Conservation (phyloP, 2,888 invertebrate genomes). For the Napeogenes sylphis region DNA sequence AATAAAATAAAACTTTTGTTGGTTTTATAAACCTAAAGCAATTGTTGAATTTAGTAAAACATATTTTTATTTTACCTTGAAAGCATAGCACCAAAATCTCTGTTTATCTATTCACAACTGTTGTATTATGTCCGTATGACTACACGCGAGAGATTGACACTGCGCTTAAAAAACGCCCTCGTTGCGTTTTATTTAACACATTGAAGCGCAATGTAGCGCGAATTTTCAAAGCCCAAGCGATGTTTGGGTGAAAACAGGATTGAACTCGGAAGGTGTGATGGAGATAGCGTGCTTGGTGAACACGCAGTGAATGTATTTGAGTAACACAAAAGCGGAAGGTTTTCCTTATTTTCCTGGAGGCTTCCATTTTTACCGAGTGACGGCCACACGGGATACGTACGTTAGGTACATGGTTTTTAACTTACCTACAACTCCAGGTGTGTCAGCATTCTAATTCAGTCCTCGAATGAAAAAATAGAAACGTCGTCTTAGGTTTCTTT, state of each 20-base stretch:
- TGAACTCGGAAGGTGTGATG: constrained; percentile 43
- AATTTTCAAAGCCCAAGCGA: constrained; percentile 35
- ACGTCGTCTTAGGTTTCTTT: constrained; percentile 14
- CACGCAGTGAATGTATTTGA: constrained; percentile 48
- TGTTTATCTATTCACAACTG: constrained; percentile 32
- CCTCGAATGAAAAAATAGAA: constrained; percentile 32
- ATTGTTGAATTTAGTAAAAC: too few relatives aligned
- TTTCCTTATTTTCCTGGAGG: constrained; percentile 53
- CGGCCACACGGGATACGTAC: constrained; percentile 53
- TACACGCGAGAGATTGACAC: constrained; percentile 39
- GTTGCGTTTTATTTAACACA: constrained; percentile 37
- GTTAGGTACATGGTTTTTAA: constrained; percentile 71
- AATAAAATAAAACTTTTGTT: too few relatives aligned
- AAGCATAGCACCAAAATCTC: constrained; percentile 5
- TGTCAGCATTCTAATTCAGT: constrained; percentile 55
- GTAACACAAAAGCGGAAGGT: constrained; percentile 50
- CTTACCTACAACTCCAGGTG: constrained; percentile 59
- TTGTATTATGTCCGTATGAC: constrained; percentile 39
- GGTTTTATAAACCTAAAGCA: too few relatives aligned
- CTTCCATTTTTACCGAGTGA: constrained; percentile 44
- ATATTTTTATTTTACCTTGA: not conserved
- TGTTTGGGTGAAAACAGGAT: constrained; percentile 35
- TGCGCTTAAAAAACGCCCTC: constrained; percentile 38
- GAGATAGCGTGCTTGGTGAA: constrained; percentile 41
- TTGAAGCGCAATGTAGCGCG: constrained; percentile 40